These are phyloP conservation scores for Gobionotothen gibberifrons DNA, from an alignment of 2,797 vertebrate species.

Conservation along the genomic window DNA sequence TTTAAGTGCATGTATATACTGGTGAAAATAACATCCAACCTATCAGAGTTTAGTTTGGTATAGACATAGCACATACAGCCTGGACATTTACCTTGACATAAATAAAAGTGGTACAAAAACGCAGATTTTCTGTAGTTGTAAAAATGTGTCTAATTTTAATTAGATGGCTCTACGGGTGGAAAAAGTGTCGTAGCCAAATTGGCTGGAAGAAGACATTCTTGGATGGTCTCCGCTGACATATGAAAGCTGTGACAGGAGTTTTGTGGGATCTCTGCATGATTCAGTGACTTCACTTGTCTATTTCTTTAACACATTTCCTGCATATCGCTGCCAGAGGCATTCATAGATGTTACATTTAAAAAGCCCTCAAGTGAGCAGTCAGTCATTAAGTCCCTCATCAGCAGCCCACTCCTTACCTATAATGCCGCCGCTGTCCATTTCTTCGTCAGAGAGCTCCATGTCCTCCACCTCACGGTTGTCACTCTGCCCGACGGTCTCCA, in stretches of 20 bases:
- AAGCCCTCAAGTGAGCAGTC: neutral
- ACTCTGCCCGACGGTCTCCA: constrained; percentile 56
- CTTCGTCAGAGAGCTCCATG: constrained; percentile 97
- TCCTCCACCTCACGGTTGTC: constrained; percentile 96
- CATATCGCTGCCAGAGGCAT: neutral
- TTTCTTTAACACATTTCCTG: constrained; percentile 17
- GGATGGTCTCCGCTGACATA: constrained; percentile 7
- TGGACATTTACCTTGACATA: neutral
- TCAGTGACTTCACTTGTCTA: neutral
- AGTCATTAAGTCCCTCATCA: neutral
- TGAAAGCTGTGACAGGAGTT: constrained; percentile 9
- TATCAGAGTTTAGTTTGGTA: neutral
- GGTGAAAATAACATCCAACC: neutral
- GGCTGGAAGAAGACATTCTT: neutral
- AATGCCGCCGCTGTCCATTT: constrained; percentile 81
- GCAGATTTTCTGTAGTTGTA: neutral
- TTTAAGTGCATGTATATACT: neutral
- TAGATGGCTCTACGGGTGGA: neutral
- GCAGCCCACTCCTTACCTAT: constrained; percentile 84
- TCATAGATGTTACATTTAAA: constrained; percentile 3
- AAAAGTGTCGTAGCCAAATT: neutral
- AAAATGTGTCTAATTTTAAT: constrained; percentile 14
- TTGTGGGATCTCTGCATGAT: constrained; percentile 7
- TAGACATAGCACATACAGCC: neutral
- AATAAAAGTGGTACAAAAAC: neutral